Evolutionary conservation across 2,797 vertebrate species (phyloP).

Genomic region (Chaunax sp.): DNA sequence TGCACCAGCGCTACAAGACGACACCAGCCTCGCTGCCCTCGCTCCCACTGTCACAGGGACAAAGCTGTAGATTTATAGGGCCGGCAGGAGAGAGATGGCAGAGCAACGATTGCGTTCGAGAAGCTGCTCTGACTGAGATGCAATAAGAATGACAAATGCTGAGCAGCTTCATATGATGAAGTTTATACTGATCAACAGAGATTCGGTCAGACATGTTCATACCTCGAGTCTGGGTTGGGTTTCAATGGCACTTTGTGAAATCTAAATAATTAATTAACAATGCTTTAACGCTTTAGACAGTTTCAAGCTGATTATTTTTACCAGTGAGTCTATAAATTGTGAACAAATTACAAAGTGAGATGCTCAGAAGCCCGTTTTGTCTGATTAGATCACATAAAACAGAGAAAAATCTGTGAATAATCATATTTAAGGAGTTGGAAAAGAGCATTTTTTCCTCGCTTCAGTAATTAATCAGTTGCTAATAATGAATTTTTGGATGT

Average conservation of each 20-base stretch:
- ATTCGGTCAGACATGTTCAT: slow-evolving; percentile 4
- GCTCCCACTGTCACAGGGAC: slow-evolving; percentile 55
- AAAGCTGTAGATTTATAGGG: slow-evolving; percentile 62
- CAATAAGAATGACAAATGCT: no score
- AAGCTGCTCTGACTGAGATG: slow-evolving; percentile 29
- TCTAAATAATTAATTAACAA: no score
- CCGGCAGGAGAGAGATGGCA: slow-evolving; percentile 23
- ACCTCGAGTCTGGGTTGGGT: background rate
- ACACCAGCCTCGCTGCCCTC: slow-evolving; percentile 40
- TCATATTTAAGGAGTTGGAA: no score
- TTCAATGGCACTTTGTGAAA: background rate
- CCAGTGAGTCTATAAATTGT: no score
- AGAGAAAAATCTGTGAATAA: no score
- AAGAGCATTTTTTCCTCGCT: no score
- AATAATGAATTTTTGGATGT: background rate
- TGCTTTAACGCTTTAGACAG: no score
- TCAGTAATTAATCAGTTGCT: no score
- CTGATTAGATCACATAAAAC: no score
- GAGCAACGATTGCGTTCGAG: slow-evolving; percentile 37
- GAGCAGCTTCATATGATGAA: slow-evolving; percentile 19
- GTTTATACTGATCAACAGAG: slow-evolving; percentile 4
- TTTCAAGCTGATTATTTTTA: no score
- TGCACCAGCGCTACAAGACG: slow-evolving; percentile 34
- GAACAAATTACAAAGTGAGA: no score
- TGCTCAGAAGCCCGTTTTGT: no score